Evolutionary conservation across 2,888 invertebrate species (phyloP), one percentile per base, ranked within the genome.

Genomic region (Leptura quadrifasciata): DNA sequence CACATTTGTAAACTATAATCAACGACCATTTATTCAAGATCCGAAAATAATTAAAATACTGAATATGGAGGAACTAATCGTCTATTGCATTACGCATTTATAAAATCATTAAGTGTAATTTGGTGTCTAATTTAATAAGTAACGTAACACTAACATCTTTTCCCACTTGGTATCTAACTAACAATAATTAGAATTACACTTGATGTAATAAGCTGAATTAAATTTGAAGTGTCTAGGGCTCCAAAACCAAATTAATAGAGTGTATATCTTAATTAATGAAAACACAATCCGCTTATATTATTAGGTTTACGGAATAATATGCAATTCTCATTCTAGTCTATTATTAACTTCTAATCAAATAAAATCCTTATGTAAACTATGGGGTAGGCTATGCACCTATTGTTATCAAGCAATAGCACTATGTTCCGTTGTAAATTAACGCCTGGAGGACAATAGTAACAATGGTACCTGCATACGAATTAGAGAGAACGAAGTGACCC

Each of bases 351-450:
- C 69, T 69, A 69, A 69, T 69, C 69, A 69, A 69, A 69, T 69
- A 69, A 69, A 69, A 69, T 69, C 69, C 57, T 35, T 58, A 58
- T 69, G 69, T 57, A 69, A 58, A 69, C 39, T 57, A 31, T 57
- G 10, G 8, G 10, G 8, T 31, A 67, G 69, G 20, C 20, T 60
- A 39, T 39, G 39, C 68, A 68, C 27, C 74, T 60, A 74, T 74
- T 74, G 74, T 74, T 60, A 68, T 67, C 65, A 52, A 68, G 60
- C 68, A 74, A 74, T 74, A 74, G n/a, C n/a, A 74, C 74, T 58
- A 17, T 54, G 74, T 74, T 74, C 39, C 58, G 60, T 67, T 74
- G 74, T 57, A 68, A 74, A 74, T 74, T 74, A 74, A 52, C 67
- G 58, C 69, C 57, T 58, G 18, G 18, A 55, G 69, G 39, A 69